Base-by-base conservation (phyloP, 2,888 invertebrate species). In the Endomychus coccineus region DNA sequence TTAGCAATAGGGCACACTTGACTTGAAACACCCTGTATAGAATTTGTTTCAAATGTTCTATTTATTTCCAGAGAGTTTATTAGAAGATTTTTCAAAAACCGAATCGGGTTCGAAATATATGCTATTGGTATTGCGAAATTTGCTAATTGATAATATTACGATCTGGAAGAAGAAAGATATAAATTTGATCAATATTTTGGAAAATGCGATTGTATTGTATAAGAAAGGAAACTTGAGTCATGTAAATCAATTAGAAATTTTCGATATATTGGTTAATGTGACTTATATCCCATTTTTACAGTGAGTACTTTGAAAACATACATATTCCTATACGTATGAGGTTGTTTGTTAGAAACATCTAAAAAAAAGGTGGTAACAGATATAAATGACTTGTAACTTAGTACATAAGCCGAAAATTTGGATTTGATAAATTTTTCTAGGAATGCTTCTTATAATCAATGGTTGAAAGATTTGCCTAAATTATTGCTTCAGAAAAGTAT, bases 391-490 rank as follows among this genome's bases (percentile, higher is more conserved):
- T n/a, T n/a, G n/a, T n/a, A n/a, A n/a, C n/a, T n/a, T n/a, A n/a
- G n/a, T n/a, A n/a, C 19, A 5, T 19, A 5, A 6, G 5, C 19
- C 5, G 19, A 7, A 6, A 7, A 19, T 19, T 19, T 14, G 7
- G 7, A 11, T 28, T 13, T 28, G 12, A 14, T 32, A 15, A 19
- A 16, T 22, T 53, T 50, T 51, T 62, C 47, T 27, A 66, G 64
- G 2, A 44, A 45, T 3, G 19, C 47, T 1, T 52, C 56, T 16
- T 78, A 73, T 54, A 57, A 66, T 27, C 52, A 51, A 6, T 78
- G 78, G 71, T 56, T 78, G 1, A 58, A 61, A 37, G 68, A 68
- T 37, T 56, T 80, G 43, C 77, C 79, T 0, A 68, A 73, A 42
- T 67, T 78, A 39, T 60, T 81, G 29, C 62, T 65, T 5, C 56